A percentile compares a stretch with the other conserved stretches of the same genome.
Evolutionary conservation across 2,113 vertebrate species (phyloP).

Genomic region (Columbina picui): DNA sequence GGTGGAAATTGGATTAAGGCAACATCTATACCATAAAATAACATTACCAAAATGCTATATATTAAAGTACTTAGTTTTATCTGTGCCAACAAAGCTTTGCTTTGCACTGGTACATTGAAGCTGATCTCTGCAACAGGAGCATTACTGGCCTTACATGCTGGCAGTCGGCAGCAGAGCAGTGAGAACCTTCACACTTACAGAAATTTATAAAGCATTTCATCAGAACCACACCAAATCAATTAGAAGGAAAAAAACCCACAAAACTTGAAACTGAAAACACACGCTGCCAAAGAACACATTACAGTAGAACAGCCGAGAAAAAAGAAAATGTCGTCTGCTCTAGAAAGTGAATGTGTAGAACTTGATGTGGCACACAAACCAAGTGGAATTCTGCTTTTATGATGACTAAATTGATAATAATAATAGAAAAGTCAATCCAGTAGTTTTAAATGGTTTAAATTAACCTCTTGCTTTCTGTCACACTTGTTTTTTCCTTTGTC

Average conservation of each 20-base stretch:
- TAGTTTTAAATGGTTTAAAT: background rate
- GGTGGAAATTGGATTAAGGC: background rate
- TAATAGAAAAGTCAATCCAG: background rate
- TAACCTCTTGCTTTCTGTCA: background rate
- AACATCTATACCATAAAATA: background rate
- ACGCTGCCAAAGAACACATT: background rate
- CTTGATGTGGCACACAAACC: background rate
- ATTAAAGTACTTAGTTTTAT: background rate
- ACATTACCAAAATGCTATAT: background rate
- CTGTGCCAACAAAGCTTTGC: background rate
- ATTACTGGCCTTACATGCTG: rapidly evolving
- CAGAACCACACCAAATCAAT: background rate
- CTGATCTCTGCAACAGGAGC: background rate
- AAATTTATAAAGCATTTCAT: background rate
- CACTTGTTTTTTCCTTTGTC: background rate
- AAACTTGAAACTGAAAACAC: too few relatives aligned
- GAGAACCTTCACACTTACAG: background rate
- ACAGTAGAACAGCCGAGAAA: background rate
- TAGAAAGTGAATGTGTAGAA: background rate
- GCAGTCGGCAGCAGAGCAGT: background rate
- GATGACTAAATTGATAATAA: background rate
- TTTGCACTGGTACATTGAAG: background rate
- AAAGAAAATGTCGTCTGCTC: background rate
- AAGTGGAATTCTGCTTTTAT: background rate
- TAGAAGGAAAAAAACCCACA: background rate